Conservation (phyloP, 92 coral and sea anemone species). For the Desmophyllum pertusum region DNA sequence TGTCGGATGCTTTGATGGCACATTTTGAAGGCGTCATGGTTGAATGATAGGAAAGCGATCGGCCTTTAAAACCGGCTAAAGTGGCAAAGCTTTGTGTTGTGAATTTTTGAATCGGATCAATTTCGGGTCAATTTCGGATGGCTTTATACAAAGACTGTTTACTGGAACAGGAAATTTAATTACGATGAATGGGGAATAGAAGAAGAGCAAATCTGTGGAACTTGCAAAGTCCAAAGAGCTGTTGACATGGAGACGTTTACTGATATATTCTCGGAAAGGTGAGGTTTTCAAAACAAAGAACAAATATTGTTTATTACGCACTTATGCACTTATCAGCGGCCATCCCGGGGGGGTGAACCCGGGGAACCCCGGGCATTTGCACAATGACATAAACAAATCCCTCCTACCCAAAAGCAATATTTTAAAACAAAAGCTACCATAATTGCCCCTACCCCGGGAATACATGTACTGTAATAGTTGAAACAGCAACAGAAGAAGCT, state of each 20-base stretch:
- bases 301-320: too few species aligned
- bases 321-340: too few species aligned
- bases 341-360: too few species aligned
- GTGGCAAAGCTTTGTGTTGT: not conserved
- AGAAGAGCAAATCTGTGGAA: not conserved
- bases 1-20: not conserved
- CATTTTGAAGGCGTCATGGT: not conserved
- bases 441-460: too few species aligned
- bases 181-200: not conserved
- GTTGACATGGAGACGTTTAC: conserved; percentile 75
- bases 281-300: not conserved
- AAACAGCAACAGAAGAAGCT: too few species aligned
- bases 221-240: not conserved
- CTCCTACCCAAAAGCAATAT: too few species aligned
- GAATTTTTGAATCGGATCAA: not conserved
- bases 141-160: not conserved
- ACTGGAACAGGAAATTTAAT: too few species aligned
- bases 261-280: conserved; percentile 83
- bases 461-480: too few species aligned
- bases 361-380: too few species aligned
- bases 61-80: not conserved
- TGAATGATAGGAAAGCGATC: not conserved
- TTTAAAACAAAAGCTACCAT: too few species aligned
- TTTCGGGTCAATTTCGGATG: not conserved
- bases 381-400: too few species aligned